Evolutionary conservation across 2,113 vertebrate genomes (phyloP), one percentile per base, ranked within the genome.

Genomic region (Panurus biarmicus): DNA sequence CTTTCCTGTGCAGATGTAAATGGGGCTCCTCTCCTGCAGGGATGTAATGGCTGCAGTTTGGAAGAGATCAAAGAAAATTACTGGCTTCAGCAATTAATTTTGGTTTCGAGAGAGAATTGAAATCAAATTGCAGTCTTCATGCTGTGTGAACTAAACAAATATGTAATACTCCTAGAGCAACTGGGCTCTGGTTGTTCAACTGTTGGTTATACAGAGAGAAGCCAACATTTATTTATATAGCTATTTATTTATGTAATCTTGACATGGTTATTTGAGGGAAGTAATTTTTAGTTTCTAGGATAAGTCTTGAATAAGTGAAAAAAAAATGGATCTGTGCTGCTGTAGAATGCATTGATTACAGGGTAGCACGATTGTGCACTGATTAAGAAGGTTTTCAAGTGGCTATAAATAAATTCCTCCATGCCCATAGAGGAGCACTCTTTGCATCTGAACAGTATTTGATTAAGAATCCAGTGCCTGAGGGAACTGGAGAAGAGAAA

Each of bases 341-440:
- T 82, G 61, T 29, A 84, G 65, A 84, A 91, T 18, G 40, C 84
- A 78, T 85, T 95, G 73, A 95, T 95, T 82, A 87, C 62, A 78
- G 23, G n/a, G 48, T 29, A 61, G 45, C 58, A 64, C 64, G 48
- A 87, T 51, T 74, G 61, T 67, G 60, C 40, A 26, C 80, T 92
- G 76, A 90, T 93, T 84, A 78, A 78, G 87, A 64, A 84, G 62
- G 29, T 87, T 67, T 81, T 93, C 40, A 83, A 83, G 40, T 72
- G 57, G 24, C 89, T 92, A 91, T 90, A 94, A 96, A 87, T 95
- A 94, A 89, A 87, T 71, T 85, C 22, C 24, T 77, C 45, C 44
- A 56, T 61, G 53, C 44, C 4, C 6, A 67, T 6, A 76, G n/a
- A 73, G 28, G 35, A 42, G 25, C 18, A 51, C 38, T 87, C 54